Base-by-base conservation (phyloP, 1,140 invertebrate genomes). In the Chlorops oryzae region DNA sequence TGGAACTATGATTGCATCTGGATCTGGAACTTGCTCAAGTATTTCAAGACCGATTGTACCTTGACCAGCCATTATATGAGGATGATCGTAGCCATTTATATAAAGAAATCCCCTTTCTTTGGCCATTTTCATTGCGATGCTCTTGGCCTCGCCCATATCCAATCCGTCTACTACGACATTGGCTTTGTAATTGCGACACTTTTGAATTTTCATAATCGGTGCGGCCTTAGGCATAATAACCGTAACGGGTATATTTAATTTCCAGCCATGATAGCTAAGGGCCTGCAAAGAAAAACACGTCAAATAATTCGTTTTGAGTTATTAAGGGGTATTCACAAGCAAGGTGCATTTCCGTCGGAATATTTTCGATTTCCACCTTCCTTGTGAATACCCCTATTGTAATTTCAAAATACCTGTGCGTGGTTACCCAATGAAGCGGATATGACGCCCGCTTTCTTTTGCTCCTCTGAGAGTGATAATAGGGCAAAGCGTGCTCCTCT, bases 371-470 rank as follows among this genome's bases (percentile, higher is more conserved):
- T n/a, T n/a, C n/a, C n/a, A n/a, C n/a, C n/a, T n/a, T n/a, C n/a
- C n/a, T n/a, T n/a, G n/a, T n/a, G n/a, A n/a, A n/a, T n/a, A n/a
- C n/a, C n/a, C n/a, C n/a, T n/a, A n/a, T n/a, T n/a, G n/a, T n/a
- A n/a, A n/a, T n/a, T n/a, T n/a, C n/a, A 23, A 54, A 17, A 21
- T 18, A 54, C 52, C 43, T 88, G 77, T 0, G 93, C 92, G 73
- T 96, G 93, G 70, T 96, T 96, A 0, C 93, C 92, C 27, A 94
- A 77, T 10, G 90, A 93, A 1, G 93, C 92, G 5, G 92, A 90
- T 50, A 96, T 90, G 0, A 96, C 90, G 22, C 93, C 93, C 13
- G 69, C 75, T 21, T 73, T 71, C 62, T 84, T 85, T 56, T 91
- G 80, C 20, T 87, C 82, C 38, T 82, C 73, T 1, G 80, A 70